A percentile compares a stretch with the other conserved stretches of the same genome.
These are phyloP conservation scores for Apodemus agrarius DNA, from an alignment of 2,797 vertebrate genomes.

Conservation along the genomic window DNA sequence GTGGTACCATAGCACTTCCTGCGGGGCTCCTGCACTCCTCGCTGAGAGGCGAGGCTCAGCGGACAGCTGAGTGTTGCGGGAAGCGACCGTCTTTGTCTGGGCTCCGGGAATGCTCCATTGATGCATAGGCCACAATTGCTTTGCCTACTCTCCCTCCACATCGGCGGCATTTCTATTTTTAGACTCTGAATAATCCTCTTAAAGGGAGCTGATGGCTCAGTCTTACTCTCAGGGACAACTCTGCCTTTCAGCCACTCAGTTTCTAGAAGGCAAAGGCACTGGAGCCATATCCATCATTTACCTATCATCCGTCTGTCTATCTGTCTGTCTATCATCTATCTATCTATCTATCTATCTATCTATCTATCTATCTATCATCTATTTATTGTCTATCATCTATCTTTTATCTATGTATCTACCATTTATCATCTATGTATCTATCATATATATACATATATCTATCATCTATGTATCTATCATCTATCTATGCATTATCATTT, in stretches of 20 bases:
- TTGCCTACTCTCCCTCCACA: background rate
- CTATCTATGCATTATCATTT: background rate
- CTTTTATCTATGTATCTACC: background rate
- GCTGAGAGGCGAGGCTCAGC: accelerated
- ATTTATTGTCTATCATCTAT: background rate
- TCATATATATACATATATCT: no score
- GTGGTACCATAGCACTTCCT: background rate
- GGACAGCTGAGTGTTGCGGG: accelerated
- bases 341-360: background rate
- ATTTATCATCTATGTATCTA: background rate
- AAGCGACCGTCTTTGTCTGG: background rate
- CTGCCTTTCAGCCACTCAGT: background rate
- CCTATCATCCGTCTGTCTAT: background rate
- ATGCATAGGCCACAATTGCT: accelerated
- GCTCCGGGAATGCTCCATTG: background rate
- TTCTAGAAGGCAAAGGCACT: background rate
- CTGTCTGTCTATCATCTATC: background rate
- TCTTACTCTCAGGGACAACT: background rate
- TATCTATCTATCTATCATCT: background rate
- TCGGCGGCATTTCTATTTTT: background rate
- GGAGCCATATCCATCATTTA: background rate
- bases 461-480: background rate
- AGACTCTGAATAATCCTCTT: background rate
- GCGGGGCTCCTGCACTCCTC: background rate
- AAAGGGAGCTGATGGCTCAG: background rate